phyloP scores from a whole-genome alignment of 2,797 vertebrate species.

The Chaetodon trifasciatus region DNA sequence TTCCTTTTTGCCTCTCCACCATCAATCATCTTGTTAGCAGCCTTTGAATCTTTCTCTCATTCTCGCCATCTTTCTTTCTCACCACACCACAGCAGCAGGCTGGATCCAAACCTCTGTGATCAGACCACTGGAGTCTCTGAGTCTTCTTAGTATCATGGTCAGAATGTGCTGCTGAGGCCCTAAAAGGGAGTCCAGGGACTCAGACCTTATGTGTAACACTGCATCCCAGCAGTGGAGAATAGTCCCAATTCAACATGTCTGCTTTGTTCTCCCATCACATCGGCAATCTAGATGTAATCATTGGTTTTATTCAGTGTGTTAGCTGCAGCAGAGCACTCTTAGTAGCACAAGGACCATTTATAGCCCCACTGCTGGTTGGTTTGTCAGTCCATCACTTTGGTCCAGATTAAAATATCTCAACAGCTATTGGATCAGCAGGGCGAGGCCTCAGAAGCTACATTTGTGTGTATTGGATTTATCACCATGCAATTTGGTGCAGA shows the following conservation, averaged over 20 bases:
- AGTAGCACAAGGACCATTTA: background rate
- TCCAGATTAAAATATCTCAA: background rate
- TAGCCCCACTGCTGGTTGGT: background rate
- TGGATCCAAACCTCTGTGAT: slow-evolving; percentile 8
- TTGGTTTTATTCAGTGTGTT: background rate
- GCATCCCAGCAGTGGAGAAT: background rate
- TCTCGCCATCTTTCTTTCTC: background rate
- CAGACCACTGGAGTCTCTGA: slow-evolving; percentile 4
- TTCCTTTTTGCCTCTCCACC: slow-evolving; percentile 6
- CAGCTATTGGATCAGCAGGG: background rate
- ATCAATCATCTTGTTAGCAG: slow-evolving; percentile 35
- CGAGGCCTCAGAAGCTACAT: background rate
- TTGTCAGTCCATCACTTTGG: background rate
- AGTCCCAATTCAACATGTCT: background rate
- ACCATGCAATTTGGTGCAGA: background rate
- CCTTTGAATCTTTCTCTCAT: background rate
- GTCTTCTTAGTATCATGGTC: slow-evolving; percentile 13
- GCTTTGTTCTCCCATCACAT: background rate
- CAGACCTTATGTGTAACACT: background rate
- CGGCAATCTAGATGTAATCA: background rate
- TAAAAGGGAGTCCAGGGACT: slow-evolving; percentile 1
- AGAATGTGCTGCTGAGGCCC: slow-evolving; percentile 18
- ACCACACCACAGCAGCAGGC: slow-evolving; percentile 9
- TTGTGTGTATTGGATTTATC: background rate
- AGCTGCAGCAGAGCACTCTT: background rate